A percentile compares a stretch with the other conserved stretches of the same genome.
These are phyloP conservation scores for Pangasius krempfi DNA, from an alignment of 2,797 vertebrate species.

Conservation along the genomic window DNA sequence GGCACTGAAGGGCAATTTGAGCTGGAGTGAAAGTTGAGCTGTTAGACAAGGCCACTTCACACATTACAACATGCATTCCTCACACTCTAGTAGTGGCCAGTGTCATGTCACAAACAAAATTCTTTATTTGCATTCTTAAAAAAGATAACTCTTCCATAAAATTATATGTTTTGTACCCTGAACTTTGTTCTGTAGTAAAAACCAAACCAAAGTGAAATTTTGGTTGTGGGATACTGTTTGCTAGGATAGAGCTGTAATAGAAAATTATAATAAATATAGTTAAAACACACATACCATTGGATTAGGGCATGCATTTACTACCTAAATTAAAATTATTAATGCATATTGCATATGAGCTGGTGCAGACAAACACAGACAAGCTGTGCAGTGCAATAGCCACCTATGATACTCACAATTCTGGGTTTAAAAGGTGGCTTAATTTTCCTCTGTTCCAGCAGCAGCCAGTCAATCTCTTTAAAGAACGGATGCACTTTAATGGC, in stretches of 20 bases:
- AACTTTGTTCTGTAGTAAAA: not conserved
- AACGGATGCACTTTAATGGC: slow-evolving; percentile 92
- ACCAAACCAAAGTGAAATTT: not conserved
- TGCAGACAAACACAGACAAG: not conserved
- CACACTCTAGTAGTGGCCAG: slow-evolving; percentile 25
- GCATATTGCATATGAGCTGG: not conserved
- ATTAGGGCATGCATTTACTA: not conserved
- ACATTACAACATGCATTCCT: slow-evolving; percentile 42
- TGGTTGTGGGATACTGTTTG: not conserved
- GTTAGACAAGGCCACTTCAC: slow-evolving; percentile 16
- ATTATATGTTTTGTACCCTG: not conserved
- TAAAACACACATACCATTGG: not conserved
- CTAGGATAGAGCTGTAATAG: not conserved
- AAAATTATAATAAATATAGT: not conserved
- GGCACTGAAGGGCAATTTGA: slow-evolving; percentile 20
- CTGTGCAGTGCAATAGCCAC: not conserved
- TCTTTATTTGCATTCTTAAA: slow-evolving; percentile 3
- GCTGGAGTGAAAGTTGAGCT: slow-evolving; percentile 30
- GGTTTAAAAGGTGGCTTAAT: slow-evolving; percentile 95
- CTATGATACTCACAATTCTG: slow-evolving; percentile 86
- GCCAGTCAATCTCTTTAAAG: slow-evolving; percentile 98
- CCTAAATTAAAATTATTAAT: not conserved
- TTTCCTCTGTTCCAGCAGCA: slow-evolving; percentile 91
- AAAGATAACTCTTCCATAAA: not conserved
- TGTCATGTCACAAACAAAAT: slow-evolving; percentile 20